Base-by-base conservation (phyloP, 2,888 invertebrate species). In the Phalera bucephala region DNA sequence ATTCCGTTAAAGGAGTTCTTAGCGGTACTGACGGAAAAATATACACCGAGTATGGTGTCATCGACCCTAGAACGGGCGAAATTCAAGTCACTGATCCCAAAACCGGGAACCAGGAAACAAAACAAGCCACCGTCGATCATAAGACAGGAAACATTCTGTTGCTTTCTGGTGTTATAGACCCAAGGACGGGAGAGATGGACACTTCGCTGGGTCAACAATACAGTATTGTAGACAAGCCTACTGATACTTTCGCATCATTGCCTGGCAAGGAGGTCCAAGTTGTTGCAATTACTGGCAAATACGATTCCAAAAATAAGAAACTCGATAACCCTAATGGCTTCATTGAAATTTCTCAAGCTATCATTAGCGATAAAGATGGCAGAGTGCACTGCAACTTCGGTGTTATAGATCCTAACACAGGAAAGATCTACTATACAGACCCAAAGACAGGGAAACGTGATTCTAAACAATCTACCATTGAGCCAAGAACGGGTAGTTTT, bases 281-380 rank as follows among this genome's bases (percentile, higher is more conserved):
- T 2, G 91, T 91, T 13, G 91, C 92, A 0, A 83, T 92, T 1
- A 92, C 92, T 2, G 90, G 88, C 12, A 91, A 91, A 67, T 92
- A 91, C 51, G 92, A 93, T 54, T 81, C 91, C 0, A 92, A 92
- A 68, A 89, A 82, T 25, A 92, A 91, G 36, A 91, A 91, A 62
- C 68, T 93, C 6, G 92, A 92, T 45, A 82, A 90, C 46, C 90
- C 92, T 5, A 91, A 90, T 31, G 92, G 92, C 11, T 89, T 87
- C 29, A 75, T 91, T 19, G 92, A 89, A 53, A 84, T 81, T 1
- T 88, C 88, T 0, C 79, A 82, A 68, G 83, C 84, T 38, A 87
- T 93, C 53, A 92, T 94, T 45, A 93, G 92, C 54, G 93, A 93
- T 48, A 93, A 93, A 78, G 94, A 94, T 25, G 92, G 93, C 42